Evolutionary conservation across 2,113 vertebrate genomes (phyloP).

Genomic region (Hypanus sabinus): DNA sequence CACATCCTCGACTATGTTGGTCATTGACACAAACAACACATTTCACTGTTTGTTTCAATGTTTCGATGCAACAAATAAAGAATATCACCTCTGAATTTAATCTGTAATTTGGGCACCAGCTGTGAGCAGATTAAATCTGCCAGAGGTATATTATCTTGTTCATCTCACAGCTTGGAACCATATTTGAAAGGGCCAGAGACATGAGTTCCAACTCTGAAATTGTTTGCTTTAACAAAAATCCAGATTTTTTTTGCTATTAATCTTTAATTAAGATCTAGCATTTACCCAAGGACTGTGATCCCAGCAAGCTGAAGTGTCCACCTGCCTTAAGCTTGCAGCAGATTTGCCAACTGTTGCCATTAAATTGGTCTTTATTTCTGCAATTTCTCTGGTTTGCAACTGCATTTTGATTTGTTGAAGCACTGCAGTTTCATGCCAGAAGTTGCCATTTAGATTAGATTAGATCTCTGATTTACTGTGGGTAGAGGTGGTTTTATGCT

Average conservation of each 20-base stretch:
- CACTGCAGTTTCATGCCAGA: background rate
- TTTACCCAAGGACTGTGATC: background rate
- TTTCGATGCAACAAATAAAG: no score
- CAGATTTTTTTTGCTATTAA: background rate
- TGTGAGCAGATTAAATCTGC: background rate
- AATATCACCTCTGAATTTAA: no score
- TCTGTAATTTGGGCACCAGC: background rate
- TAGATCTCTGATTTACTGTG: background rate
- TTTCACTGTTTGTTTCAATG: no score
- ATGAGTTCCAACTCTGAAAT: background rate
- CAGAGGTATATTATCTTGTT: background rate
- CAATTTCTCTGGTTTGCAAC: background rate
- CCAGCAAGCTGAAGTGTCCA: background rate
- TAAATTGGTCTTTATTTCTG: background rate
- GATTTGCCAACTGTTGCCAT: background rate
- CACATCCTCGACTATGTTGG: no score
- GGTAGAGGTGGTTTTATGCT: background rate
- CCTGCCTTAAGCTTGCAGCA: background rate
- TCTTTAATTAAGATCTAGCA: background rate
- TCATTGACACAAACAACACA: no score
- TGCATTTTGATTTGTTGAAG: background rate
- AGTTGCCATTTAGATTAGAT: background rate
- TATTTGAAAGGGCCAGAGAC: background rate
- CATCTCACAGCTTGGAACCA: background rate
- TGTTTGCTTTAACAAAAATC: conserved; percentile 3